These are phyloP conservation scores for Exephanes ischioxanthus DNA, from an alignment of 2,888 invertebrate genomes.

Conservation along the genomic window DNA sequence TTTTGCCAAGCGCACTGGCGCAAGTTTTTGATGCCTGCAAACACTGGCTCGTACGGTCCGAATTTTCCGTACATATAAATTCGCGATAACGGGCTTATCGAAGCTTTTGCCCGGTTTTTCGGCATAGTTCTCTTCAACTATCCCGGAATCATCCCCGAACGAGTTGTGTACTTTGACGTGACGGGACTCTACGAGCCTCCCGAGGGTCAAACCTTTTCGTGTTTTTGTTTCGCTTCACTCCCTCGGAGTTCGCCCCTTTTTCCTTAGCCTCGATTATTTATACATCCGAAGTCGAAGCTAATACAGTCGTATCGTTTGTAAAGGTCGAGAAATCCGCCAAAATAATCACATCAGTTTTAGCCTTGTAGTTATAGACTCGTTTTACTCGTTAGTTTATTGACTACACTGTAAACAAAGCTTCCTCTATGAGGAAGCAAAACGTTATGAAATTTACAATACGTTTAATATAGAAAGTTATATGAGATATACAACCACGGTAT, in stretches of 20 bases:
- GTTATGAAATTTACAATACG: too few relatives aligned
- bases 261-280: not conserved
- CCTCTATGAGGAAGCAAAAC: too few relatives aligned
- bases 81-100: not conserved
- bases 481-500: too few relatives aligned
- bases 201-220: conserved; percentile 13
- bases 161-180: not conserved
- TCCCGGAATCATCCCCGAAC: conserved; percentile 13
- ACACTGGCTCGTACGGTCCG: not conserved
- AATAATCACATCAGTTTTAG: not conserved
- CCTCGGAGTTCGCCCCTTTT: not conserved
- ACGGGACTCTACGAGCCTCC: not conserved
- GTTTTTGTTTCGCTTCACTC: not conserved
- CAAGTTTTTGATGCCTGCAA: conserved; percentile 43
- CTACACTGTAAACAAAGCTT: not conserved
- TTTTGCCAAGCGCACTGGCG: conserved; percentile 33
- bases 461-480: too few relatives aligned
- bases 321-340: not conserved
- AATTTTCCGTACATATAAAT: conserved; percentile 30
- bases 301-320: not conserved
- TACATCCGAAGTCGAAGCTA: not conserved
- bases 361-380: too few relatives aligned
- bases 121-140: conserved; percentile 36
- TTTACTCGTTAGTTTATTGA: not conserved
- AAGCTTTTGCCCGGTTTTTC: conserved; percentile 13